These are phyloP conservation scores for Axis porcinus DNA, from an alignment of 2,113 vertebrate genomes.

Conservation along the genomic window DNA sequence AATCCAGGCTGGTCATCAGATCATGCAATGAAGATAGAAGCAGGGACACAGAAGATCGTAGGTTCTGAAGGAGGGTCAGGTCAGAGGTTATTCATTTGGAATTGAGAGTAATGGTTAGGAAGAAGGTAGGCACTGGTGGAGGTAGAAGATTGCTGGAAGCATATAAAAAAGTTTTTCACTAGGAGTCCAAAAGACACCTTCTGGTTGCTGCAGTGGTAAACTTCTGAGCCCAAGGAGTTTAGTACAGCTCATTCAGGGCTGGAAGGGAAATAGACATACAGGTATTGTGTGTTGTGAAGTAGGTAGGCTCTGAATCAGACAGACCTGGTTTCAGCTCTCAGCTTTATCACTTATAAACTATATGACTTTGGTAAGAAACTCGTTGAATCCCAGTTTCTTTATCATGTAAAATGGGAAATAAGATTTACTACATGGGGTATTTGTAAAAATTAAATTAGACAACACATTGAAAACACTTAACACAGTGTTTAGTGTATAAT, in stretches of 20 bases:
- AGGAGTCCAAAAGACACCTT: background rate
- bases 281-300: background rate
- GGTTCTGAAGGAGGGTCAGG: background rate
- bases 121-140: background rate
- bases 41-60: background rate
- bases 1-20: background rate
- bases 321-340: background rate
- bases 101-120: background rate
- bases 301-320: background rate
- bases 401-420: background rate
- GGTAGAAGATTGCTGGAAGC: background rate
- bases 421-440: background rate
- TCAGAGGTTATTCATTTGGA: background rate
- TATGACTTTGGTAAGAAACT: background rate
- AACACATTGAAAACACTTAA: background rate
- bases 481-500: background rate
- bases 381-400: background rate
- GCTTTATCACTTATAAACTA: background rate
- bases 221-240: background rate
- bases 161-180: background rate
- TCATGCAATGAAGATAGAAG: background rate
- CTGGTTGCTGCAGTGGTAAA: background rate
- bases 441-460: conserved; percentile 16
- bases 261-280: background rate
- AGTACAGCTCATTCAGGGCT: background rate